These are phyloP conservation scores for Panurus biarmicus DNA, from an alignment of 2,113 vertebrate genomes.

Conservation along the genomic window DNA sequence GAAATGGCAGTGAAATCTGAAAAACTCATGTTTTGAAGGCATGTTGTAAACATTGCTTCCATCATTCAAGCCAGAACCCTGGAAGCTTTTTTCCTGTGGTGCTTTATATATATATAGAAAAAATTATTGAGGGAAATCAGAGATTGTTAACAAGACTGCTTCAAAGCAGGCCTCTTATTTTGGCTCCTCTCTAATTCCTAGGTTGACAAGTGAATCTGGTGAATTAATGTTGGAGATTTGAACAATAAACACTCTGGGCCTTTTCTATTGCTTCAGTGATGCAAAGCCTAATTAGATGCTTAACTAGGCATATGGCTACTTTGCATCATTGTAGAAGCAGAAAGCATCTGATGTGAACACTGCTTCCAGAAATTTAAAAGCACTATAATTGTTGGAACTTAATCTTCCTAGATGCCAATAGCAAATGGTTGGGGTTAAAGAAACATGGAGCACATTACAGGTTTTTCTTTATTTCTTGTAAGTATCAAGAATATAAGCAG, in stretches of 20 bases:
- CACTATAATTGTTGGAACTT: not conserved
- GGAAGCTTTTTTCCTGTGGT: not conserved
- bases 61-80: not conserved
- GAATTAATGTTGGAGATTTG: constrained; percentile 24
- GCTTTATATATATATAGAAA: not conserved
- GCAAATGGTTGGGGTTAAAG: not conserved
- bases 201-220: not conserved
- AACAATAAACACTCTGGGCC: constrained; percentile 9
- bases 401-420: not conserved
- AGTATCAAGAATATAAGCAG: not conserved
- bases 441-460: not conserved
- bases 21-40: not conserved
- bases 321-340: constrained; percentile 12
- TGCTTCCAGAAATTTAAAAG: not conserved
- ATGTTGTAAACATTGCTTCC: not conserved
- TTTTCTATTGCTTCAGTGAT: constrained; percentile 26
- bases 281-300: constrained; percentile 24
- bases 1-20: not conserved
- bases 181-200: not conserved
- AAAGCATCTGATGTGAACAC: not conserved
- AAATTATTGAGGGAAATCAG: not conserved
- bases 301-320: constrained; percentile 37
- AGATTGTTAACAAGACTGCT: not conserved
- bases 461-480: not conserved
- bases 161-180: not conserved